A percentile compares a stretch with the other conserved stretches of the same genome.
Evolutionary conservation across 2,888 invertebrate genomes (phyloP).

Genomic region (Hoplodrina blanda): DNA sequence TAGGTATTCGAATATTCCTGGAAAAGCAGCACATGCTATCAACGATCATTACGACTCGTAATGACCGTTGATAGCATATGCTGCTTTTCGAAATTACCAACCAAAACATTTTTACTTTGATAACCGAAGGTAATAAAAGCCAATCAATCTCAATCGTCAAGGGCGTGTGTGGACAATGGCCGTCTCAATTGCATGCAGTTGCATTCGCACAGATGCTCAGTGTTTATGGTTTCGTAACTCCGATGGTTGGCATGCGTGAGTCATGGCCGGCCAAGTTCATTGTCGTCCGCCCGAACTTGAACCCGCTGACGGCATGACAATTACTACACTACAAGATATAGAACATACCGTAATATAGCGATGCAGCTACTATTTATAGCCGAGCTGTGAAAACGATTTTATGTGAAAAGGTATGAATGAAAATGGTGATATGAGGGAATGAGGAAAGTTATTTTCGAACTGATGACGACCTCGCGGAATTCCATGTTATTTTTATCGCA

Average conservation of each 20-base stretch:
- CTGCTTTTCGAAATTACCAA: conserved; percentile 24
- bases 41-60: conserved; percentile 17
- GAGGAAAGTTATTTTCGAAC: conserved; percentile 32
- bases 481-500: background rate
- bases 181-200: conserved; percentile 70
- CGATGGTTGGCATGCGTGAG: conserved; percentile 86
- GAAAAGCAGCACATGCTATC: conserved; percentile 21
- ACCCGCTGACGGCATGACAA: conserved; percentile 77
- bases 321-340: conserved; percentile 73
- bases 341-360: conserved; percentile 67
- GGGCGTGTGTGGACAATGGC: conserved; percentile 70
- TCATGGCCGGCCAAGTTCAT: conserved; percentile 90
- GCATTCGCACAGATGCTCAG: conserved; percentile 80
- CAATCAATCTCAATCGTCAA: conserved; percentile 61
- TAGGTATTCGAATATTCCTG: conserved; percentile 17
- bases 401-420: conserved; percentile 42
- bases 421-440: conserved; percentile 20
- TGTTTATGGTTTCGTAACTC: conserved; percentile 89
- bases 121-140: conserved; percentile 44
- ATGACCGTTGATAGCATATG: conserved; percentile 23
- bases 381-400: conserved; percentile 51
- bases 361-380: conserved; percentile 43
- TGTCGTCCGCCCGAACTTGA: conserved; percentile 89
- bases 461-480: background rate
- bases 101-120: conserved; percentile 32